These are phyloP conservation scores for Cyanoramphus novaezelandiae DNA, from an alignment of 2,113 vertebrate species.

Conservation along the genomic window DNA sequence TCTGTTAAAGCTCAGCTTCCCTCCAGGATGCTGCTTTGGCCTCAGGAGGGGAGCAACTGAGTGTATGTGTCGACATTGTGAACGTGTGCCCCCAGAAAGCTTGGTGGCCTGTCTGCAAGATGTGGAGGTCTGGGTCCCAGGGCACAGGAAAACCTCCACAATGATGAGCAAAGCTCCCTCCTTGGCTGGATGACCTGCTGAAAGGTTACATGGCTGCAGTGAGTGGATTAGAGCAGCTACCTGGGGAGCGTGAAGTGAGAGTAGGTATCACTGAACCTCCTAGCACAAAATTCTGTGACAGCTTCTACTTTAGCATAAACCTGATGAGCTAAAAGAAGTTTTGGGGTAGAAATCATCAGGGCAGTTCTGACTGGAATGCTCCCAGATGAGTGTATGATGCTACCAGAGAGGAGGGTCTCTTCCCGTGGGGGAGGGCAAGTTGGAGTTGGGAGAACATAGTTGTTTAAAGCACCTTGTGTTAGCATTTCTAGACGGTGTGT, in stretches of 20 bases:
- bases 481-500: neutral
- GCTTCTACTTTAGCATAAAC: neutral
- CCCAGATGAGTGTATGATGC: neutral
- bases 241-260: fast-evolving
- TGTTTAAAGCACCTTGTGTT: neutral
- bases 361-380: neutral
- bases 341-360: fast-evolving
- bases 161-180: neutral
- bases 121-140: neutral
- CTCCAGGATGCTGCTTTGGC: neutral
- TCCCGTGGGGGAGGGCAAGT: fast-evolving
- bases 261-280: neutral
- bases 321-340: neutral
- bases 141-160: neutral
- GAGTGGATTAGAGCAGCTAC: neutral
- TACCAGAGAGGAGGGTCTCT: neutral
- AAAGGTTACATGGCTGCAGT: neutral
- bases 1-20: neutral
- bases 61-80: neutral
- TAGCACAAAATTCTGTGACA: neutral
- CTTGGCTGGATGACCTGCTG: neutral
- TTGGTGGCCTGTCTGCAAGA: neutral
- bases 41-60: fast-evolving
- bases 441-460: neutral
- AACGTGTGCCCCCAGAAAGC: fast-evolving